Conservation (phyloP, 2,797 vertebrate genomes). For the Propithecus perrieri region DNA sequence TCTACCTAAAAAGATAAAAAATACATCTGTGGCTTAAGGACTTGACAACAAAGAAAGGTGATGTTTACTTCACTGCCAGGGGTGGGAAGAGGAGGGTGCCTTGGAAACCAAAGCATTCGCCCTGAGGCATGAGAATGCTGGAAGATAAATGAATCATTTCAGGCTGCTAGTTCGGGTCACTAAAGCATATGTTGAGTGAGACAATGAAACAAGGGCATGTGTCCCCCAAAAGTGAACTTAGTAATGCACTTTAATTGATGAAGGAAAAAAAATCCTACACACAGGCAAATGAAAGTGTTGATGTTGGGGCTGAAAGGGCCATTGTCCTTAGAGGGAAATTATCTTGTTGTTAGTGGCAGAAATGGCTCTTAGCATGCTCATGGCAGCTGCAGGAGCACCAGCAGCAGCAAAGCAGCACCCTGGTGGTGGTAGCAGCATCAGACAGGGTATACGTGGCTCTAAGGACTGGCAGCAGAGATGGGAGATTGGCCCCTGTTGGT, state of each 20-base stretch:
- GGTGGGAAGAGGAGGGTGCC: neutral
- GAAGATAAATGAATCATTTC: neutral
- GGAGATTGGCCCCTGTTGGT: neutral
- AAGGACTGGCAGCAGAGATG: neutral
- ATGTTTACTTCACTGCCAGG: neutral
- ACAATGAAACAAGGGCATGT: neutral
- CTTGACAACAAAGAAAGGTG: neutral
- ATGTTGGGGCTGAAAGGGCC: neutral
- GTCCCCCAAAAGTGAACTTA: neutral
- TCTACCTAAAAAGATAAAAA: neutral
- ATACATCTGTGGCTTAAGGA: neutral
- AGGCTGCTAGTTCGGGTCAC: neutral
- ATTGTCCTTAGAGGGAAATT: neutral
- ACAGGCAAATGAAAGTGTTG: neutral
- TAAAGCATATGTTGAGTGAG: neutral
- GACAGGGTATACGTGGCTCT: neutral
- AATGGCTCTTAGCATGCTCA: neutral
- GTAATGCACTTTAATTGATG: neutral
- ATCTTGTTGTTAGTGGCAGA: neutral
- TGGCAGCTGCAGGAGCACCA: neutral
- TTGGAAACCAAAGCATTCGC: neutral
- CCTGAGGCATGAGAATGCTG: neutral
- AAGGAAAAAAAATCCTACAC: neutral
- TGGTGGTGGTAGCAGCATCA: accelerated
- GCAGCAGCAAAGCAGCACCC: neutral